A percentile compares a stretch with the other conserved stretches of the same genome.
Conservation (phyloP, 1,140 invertebrate genomes). For the Venturia canescens region DNA sequence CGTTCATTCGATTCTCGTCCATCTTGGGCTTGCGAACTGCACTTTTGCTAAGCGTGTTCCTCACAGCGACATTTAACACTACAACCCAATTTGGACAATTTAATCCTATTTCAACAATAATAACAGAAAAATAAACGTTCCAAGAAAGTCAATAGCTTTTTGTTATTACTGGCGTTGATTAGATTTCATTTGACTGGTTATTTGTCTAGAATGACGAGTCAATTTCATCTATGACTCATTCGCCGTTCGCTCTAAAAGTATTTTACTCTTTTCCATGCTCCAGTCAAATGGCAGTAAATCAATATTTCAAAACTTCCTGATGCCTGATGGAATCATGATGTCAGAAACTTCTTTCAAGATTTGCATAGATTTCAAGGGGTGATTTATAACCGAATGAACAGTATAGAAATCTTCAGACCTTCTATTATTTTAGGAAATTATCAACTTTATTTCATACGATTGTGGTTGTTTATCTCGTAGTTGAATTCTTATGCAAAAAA, state of each 20-base stretch:
- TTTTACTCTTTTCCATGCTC: neutral
- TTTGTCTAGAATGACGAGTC: conserved; percentile 5
- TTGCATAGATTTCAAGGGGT: no score
- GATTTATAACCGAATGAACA: no score
- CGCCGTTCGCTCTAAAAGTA: neutral
- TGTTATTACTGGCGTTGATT: neutral
- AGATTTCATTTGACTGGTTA: neutral
- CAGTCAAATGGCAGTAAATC: neutral
- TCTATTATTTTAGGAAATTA: no score
- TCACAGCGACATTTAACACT: conserved; percentile 32
- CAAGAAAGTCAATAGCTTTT: neutral
- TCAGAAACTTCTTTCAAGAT: no score
- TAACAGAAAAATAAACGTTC: neutral
- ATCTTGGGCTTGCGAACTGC: neutral
- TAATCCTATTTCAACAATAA: conserved; percentile 35
- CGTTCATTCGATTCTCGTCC: conserved; percentile 1
- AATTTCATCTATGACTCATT: neutral
- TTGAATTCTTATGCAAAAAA: no score
- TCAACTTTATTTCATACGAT: no score
- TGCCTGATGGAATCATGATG: no score
- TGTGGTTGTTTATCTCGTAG: no score
- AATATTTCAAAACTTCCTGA: no score
- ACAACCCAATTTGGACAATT: conserved; percentile 20
- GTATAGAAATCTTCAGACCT: no score
- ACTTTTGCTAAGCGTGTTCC: conserved; percentile 28